Base-by-base conservation (phyloP, 2,797 vertebrate species). In the Rhabdophis nuchalis region DNA sequence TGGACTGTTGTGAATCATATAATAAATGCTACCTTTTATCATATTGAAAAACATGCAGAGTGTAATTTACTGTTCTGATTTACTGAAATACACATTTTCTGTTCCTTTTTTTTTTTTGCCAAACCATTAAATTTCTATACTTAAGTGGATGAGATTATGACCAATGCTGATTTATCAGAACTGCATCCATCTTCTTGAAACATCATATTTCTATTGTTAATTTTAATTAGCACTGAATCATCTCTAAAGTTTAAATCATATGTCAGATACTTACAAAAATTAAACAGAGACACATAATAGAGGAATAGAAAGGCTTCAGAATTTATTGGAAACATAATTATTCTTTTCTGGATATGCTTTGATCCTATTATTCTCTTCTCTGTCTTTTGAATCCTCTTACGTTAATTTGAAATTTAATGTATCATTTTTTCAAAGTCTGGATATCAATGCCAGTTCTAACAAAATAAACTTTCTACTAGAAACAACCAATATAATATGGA, bases 141-240 rank as follows among this genome's bases (percentile, higher is more conserved):
- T 87, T 93, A 93, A 85, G 36, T 91, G 88, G 60, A 87, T 91
- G 85, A 90, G 64, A 61, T 60, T 88, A 91, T 87, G 64, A 87
- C 16, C 23, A 20, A 85, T 91, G 36, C 54, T 90, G 56, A 87
- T 90, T 54, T 93, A 60, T 20, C 32, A 90, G 64, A 93, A 61
- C 32, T 64, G 29, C 4, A 82, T 90, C 88, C 36, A 86, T 89
- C 87, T 57, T 93, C 68, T 89, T 89, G 77, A 82, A 91, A 91
- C 14, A 85, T 88, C 27, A 8, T 85, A 41, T 86, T 91, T 89
- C 57, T 27, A 10, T 57, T 88, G 20, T 91, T 91, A 86, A 77
- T n/a, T 77, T 86, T 56, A 93, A 93, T 90, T 90, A 90, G 46
- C 53, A 87, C 56, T 50, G 87, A 91, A 89, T 61, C 88, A 82